A percentile compares a stretch with the other conserved stretches of the same genome.
Conservation (phyloP, 2,888 invertebrate genomes). For the Polylopha cassiicola region DNA sequence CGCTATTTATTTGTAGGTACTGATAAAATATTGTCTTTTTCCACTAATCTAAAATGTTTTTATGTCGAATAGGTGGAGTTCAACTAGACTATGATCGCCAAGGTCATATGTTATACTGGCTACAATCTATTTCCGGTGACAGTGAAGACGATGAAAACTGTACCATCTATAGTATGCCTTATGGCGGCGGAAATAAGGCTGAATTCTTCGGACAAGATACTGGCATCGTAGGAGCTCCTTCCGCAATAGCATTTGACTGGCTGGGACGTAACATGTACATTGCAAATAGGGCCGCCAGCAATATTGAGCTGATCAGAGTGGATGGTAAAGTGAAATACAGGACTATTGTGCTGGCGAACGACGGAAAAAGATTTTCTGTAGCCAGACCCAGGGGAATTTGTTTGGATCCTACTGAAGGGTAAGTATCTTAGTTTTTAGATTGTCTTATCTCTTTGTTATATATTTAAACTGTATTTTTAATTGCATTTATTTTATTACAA, state of each 20-base stretch:
- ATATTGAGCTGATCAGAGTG: constrained; percentile 91
- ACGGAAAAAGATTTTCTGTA: constrained; percentile 90
- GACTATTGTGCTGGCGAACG: constrained; percentile 91
- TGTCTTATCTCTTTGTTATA: no score
- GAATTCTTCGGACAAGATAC: constrained; percentile 88
- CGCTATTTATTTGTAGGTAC: not conserved
- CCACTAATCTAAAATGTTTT: not conserved
- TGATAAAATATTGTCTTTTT: not conserved
- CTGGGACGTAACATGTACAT: constrained; percentile 95
- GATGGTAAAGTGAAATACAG: constrained; percentile 91
- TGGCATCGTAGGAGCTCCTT: constrained; percentile 94
- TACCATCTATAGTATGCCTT: constrained; percentile 89
- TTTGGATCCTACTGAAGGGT: constrained; percentile 95
- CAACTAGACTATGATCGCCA: constrained; percentile 95
- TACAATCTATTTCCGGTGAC: constrained; percentile 81
- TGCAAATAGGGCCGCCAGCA: constrained; percentile 92
- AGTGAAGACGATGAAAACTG: constrained; percentile 89
- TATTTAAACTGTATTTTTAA: not conserved
- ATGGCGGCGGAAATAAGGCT: constrained; percentile 85
- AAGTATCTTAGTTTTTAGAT: no score
- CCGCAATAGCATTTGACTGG: constrained; percentile 97
- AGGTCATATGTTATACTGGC: constrained; percentile 90
- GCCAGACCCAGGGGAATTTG: constrained; percentile 92
- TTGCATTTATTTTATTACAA: no score
- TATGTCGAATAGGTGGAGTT: constrained; percentile 81